Evolutionary conservation across 1,140 invertebrate genomes (phyloP).

Genomic region (Sycophila sp.): DNA sequence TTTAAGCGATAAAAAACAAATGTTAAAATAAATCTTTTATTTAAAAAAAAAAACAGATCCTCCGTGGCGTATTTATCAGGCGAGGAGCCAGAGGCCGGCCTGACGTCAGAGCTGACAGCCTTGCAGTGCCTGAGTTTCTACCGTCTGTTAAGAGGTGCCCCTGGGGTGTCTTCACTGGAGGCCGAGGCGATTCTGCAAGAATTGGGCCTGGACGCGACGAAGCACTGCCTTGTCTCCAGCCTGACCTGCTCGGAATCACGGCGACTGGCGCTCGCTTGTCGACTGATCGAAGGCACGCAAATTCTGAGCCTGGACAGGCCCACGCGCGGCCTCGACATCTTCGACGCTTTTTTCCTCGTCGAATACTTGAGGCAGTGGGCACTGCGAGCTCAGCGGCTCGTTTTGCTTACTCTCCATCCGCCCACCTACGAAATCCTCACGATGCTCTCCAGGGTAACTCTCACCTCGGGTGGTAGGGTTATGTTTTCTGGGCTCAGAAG

Average conservation of each 20-base stretch:
- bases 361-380: conserved; percentile 96
- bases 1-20: no score
- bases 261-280: conserved; percentile 87
- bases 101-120: conserved; percentile 80
- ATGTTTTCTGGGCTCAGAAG: conserved; percentile 90
- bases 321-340: conserved; percentile 93
- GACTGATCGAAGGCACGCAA: conserved; percentile 84
- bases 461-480: conserved; percentile 88
- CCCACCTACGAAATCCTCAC: conserved; percentile 96
- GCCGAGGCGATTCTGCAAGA: conserved; percentile 76
- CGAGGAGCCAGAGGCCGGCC: conserved; percentile 59
- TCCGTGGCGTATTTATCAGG: conserved; percentile 59
- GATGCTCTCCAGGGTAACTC: conserved; percentile 87
- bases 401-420: conserved; percentile 91
- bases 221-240: conserved; percentile 75
- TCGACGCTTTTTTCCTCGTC: conserved; percentile 94
- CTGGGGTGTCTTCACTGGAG: conserved; percentile 57
- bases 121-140: conserved; percentile 85
- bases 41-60: no score
- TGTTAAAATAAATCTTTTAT: no score
- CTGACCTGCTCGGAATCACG: conserved; percentile 88
- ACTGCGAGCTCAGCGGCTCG: conserved; percentile 79
- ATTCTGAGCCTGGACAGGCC: conserved; percentile 89
- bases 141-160: conserved; percentile 74
- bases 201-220: conserved; percentile 81